Conservation (phyloP, 2,888 invertebrate species). For the Elegia similella region DNA sequence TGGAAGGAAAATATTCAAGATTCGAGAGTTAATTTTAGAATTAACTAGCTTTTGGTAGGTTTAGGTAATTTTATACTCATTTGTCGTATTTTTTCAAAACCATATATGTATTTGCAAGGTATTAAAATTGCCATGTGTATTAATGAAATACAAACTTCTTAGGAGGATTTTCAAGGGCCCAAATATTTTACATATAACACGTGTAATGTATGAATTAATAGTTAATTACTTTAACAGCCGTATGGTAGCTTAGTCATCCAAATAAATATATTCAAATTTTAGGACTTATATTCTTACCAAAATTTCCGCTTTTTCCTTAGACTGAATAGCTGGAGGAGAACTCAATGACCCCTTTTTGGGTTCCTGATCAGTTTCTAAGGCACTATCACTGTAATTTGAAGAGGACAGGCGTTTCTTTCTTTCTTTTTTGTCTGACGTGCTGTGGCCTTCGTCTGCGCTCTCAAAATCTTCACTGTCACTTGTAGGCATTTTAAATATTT, state of each 20-base stretch:
- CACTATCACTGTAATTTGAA: constrained; percentile 65
- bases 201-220: too few relatives aligned
- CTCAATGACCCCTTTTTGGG: constrained; percentile 29
- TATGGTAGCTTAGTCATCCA: too few relatives aligned
- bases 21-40: background rate
- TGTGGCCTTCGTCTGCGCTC: constrained; percentile 87
- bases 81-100: too few relatives aligned
- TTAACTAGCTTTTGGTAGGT: too few relatives aligned
- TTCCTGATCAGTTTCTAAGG: constrained; percentile 49
- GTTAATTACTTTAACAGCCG: too few relatives aligned
- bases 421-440: constrained; percentile 54
- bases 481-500: constrained; percentile 77
- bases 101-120: too few relatives aligned
- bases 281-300: background rate
- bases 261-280: too few relatives aligned
- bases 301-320: constrained; percentile 30
- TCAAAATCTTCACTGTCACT: constrained; percentile 90
- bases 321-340: constrained; percentile 25
- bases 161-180: too few relatives aligned
- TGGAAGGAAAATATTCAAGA: constrained; percentile 19
- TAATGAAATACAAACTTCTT: too few relatives aligned
- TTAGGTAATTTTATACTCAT: too few relatives aligned
- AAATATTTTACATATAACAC: too few relatives aligned
- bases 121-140: too few relatives aligned
- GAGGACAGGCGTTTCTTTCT: constrained; percentile 63